Percentiles rank a stretch among this genome's conserved stretches.
These are phyloP conservation scores for Dolichoris vasculosae DNA, from an alignment of 1,140 invertebrate species.

Conservation along the genomic window DNA sequence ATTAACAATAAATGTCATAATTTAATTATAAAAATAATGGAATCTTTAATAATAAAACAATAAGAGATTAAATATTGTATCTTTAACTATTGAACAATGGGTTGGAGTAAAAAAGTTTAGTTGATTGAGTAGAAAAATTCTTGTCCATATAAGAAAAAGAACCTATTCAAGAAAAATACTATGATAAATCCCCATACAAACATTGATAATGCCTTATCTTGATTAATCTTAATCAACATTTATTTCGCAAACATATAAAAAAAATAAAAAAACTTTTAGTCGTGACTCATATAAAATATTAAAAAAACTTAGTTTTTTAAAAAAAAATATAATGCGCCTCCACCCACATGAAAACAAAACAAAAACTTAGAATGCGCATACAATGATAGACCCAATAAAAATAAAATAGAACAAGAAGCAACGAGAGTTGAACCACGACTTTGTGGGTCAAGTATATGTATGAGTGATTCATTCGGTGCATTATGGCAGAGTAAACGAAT, in stretches of 20 bases:
- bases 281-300: conserved; percentile 32
- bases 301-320: conserved; percentile 34
- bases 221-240: conserved; percentile 12
- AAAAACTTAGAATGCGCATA: conserved; percentile 4
- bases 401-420: conserved; percentile 10
- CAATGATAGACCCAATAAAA: conserved; percentile 41
- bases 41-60: background rate
- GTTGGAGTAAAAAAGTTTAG: background rate
- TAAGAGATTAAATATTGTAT: background rate
- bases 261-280: background rate
- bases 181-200: background rate
- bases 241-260: background rate
- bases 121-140: background rate
- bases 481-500: too few relatives aligned
- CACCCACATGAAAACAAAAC: conserved; percentile 21
- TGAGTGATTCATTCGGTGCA: conserved; percentile 27
- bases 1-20: background rate
- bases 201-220: background rate
- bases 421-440: background rate
- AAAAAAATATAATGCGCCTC: conserved; percentile 8
- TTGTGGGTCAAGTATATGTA: too few relatives aligned
- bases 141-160: background rate
- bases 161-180: background rate
- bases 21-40: background rate
- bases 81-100: background rate